These are phyloP conservation scores for Poliocrania exsul DNA, from an alignment of 2,797 vertebrate genomes.

Conservation along the genomic window DNA sequence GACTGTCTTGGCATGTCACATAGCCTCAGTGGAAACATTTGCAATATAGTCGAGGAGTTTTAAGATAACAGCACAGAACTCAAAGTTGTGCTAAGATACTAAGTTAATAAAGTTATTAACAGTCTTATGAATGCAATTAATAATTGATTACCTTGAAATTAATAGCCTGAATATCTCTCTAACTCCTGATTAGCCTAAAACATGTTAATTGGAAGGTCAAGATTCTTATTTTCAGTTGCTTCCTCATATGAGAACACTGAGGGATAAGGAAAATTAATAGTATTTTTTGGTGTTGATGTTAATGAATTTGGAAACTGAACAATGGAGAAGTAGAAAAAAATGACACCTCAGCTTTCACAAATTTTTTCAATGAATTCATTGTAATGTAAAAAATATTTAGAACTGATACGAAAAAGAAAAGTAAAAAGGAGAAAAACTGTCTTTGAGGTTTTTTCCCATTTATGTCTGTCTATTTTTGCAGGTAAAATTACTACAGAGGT, in stretches of 20 bases:
- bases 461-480: not conserved
- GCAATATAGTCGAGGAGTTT: not conserved
- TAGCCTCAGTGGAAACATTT: not conserved
- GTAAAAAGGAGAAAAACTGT: not conserved
- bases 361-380: not conserved
- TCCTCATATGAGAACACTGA: not conserved
- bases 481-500: not conserved
- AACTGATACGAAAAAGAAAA: not conserved
- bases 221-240: not conserved
- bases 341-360: not conserved
- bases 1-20: not conserved
- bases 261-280: not conserved
- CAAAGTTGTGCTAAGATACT: not conserved
- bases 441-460: fast-evolving
- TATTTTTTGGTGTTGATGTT: not conserved
- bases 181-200: not conserved
- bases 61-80: not conserved
- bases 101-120: not conserved
- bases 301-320: not conserved
- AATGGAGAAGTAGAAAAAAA: not conserved
- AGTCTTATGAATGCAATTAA: not conserved
- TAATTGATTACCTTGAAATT: not conserved
- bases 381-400: not conserved
- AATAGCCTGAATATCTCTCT: not conserved
- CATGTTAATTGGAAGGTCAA: not conserved